phyloP scores from a whole-genome alignment of 2,113 vertebrate genomes.

The Spea bombifrons region DNA sequence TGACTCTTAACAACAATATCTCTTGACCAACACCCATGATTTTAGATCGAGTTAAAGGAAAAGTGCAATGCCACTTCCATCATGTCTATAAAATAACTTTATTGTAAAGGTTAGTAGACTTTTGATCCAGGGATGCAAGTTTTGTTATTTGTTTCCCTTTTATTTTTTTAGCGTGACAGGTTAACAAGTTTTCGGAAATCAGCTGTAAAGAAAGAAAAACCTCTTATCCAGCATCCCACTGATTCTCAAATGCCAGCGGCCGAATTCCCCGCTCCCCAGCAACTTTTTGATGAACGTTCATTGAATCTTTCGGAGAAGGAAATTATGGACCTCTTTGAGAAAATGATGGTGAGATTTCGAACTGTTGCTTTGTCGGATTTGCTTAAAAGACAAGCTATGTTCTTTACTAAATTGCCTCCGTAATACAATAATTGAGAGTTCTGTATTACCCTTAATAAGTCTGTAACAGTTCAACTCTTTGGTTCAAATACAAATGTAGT shows the following conservation, averaged over 20 bases:
- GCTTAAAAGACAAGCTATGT: neutral
- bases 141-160: constrained; percentile 38
- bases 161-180: constrained; percentile 86
- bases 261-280: constrained; percentile 84
- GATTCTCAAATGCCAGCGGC: constrained; percentile 74
- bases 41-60: no score
- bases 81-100: no score
- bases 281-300: constrained; percentile 85
- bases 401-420: no score
- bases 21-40: no score
- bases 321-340: constrained; percentile 95
- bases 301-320: constrained; percentile 95
- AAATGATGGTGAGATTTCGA: constrained; percentile 91
- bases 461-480: no score
- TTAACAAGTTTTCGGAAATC: constrained; percentile 93
- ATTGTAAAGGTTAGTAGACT: no score
- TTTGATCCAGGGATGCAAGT: neutral
- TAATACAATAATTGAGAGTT: no score
- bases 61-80: no score
- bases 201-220: constrained; percentile 86
- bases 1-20: no score
- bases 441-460: no score
- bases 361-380: neutral
- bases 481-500: no score
- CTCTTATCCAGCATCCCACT: constrained; percentile 88